phyloP scores from a whole-genome alignment of 2,797 vertebrate genomes.

The Darevskia nairensis region DNA sequence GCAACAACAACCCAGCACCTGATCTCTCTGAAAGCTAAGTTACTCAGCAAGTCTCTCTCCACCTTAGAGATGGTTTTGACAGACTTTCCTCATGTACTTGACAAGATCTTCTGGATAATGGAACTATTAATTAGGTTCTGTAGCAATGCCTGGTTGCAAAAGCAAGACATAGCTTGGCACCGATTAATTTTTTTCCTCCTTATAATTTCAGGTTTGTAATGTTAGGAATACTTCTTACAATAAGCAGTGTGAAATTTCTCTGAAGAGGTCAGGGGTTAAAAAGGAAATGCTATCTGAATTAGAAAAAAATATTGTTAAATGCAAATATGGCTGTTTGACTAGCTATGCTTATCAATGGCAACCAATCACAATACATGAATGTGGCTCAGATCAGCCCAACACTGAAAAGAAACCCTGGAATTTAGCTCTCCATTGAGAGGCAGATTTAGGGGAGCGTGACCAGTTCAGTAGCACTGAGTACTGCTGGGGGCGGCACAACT shows the following conservation, averaged over 20 bases:
- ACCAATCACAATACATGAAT: not conserved
- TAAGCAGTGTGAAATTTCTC: not conserved
- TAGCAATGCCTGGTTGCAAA: not conserved
- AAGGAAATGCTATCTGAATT: not conserved
- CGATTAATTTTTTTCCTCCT: not conserved
- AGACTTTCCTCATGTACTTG: not conserved
- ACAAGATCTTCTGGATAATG: not conserved
- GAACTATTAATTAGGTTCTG: not conserved
- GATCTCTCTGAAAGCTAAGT: slow-evolving; percentile 18
- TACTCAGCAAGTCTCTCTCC: not conserved
- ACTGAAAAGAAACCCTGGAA: not conserved
- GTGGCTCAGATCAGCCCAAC: not conserved
- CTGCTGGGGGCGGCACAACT: too few relatives aligned
- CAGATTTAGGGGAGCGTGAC: too few relatives aligned
- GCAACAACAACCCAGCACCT: not conserved
- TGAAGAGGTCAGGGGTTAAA: not conserved
- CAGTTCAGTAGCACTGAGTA: too few relatives aligned
- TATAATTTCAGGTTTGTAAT: not conserved
- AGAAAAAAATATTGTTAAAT: not conserved
- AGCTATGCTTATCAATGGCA: not conserved
- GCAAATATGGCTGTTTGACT: not conserved
- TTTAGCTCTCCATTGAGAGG: not conserved
- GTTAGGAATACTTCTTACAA: not conserved
- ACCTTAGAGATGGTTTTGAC: not conserved
- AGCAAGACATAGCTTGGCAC: not conserved